These are phyloP conservation scores for Nebria ingens DNA, from an alignment of 1,140 invertebrate species.

Conservation along the genomic window DNA sequence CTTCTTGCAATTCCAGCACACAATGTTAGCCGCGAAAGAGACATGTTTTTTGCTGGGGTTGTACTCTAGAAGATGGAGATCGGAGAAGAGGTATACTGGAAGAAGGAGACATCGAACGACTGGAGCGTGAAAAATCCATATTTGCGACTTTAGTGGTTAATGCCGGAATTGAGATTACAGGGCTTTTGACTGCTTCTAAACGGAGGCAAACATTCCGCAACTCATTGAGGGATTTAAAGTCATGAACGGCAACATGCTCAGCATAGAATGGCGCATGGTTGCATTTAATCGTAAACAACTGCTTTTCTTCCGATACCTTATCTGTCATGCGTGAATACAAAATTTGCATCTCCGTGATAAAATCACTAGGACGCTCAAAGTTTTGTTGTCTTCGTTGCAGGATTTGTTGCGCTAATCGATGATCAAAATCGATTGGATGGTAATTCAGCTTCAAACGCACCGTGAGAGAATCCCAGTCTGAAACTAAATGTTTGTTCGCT, in stretches of 20 bases:
- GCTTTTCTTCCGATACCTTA: neutral
- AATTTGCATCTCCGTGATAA: neutral
- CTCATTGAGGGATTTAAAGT: too few relatives aligned
- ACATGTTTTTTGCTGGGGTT: too few relatives aligned
- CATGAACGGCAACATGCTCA: too few relatives aligned
- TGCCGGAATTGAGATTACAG: neutral
- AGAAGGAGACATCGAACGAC: neutral
- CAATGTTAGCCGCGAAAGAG: too few relatives aligned
- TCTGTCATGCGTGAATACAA: neutral
- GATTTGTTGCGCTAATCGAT: neutral
- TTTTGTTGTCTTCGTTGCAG: neutral
- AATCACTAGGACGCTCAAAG: neutral
- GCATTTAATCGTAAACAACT: neutral
- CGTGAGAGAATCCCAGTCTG: neutral
- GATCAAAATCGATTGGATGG: neutral
- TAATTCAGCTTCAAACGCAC: neutral
- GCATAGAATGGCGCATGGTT: too few relatives aligned
- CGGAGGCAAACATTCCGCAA: too few relatives aligned
- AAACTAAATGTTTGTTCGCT: neutral
- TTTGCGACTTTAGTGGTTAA: neutral
- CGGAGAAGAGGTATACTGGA: neutral
- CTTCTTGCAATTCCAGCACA: neutral
- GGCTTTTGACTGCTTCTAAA: neutral
- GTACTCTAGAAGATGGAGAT: too few relatives aligned
- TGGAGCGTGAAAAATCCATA: neutral